Base-by-base conservation (phyloP, 2,888 invertebrate genomes). In the Lithophane leautieri region DNA sequence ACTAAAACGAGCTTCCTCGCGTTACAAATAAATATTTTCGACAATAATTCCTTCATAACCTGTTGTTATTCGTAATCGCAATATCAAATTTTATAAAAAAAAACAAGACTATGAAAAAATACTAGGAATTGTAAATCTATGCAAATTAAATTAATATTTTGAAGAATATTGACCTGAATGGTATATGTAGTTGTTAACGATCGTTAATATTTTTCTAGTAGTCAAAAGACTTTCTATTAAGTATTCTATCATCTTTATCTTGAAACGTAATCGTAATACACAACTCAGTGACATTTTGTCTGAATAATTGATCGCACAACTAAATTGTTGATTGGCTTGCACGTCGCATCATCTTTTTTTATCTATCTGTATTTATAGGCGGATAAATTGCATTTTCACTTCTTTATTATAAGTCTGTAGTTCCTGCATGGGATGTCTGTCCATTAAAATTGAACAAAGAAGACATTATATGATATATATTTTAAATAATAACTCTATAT, bases 41-140 rank as follows among this genome's bases (percentile, higher is more conserved):
- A 92, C 92, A 92, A 92, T 92, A 92, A 92, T 85, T 85, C 89
- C 85, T 84, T 89, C 84, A 87, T 89, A 85, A 77, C 85, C 88
- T 85, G 83, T 90, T 85, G 83, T 90, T 90, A 88, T 86, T 88
- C 78, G 73, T 87, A 87, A 84, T 86, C 76, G 78, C 86, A 88
- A 85, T 89, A 89, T 85, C 76, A 90, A 89, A 91, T 91, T 89
- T 90, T 91, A 90, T 90, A 89, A 6, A n/a, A 47, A 81, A 76
- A 79, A 81, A 82, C 66, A 65, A 82, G 73, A 78, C 70, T 77
- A 76, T 76, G 67, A 67, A 67, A 67, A 77, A 73, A 66, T 61
- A 68, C 75, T 81, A 78, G 72, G 72, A 68, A 76, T 73, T 81
- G 68, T 81, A 81, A 86, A 84, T 79, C 63, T 83, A 73, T 75